Conservation (phyloP, 2,113 vertebrate genomes). For the Nymphicus hollandicus region DNA sequence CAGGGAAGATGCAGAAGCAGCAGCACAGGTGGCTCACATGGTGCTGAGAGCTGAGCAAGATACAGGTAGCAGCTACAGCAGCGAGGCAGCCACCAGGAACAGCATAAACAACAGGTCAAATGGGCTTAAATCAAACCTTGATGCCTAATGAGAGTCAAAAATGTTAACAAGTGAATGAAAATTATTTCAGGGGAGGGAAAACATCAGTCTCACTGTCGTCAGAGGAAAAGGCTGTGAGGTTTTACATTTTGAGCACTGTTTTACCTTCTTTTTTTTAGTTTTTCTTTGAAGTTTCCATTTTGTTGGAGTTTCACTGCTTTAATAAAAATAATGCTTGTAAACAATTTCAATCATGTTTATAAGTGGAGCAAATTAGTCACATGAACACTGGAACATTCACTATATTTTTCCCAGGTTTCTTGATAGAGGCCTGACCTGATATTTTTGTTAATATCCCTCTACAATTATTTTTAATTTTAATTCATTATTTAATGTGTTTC, state of each 20-base stretch:
- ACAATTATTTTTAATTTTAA: background rate
- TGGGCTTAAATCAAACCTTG: background rate
- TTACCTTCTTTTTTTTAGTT: background rate
- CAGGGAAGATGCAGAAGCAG: background rate
- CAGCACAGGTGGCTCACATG: fast-evolving
- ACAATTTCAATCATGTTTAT: background rate
- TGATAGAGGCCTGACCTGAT: background rate
- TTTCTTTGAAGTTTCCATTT: background rate
- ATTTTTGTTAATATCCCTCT: background rate
- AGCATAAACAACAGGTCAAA: background rate
- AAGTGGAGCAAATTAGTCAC: background rate
- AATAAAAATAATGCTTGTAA: background rate
- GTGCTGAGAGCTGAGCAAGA: background rate
- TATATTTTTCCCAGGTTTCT: background rate
- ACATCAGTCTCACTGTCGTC: background rate
- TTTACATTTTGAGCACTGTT: background rate
- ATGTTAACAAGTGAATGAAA: background rate
- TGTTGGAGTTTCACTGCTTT: background rate
- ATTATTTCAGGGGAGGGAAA: background rate
- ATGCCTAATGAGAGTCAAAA: background rate
- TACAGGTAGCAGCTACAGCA: background rate
- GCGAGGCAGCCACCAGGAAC: background rate
- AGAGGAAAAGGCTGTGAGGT: background rate
- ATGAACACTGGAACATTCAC: background rate
- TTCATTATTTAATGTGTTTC: background rate